Evolutionary conservation across 2,888 invertebrate genomes (phyloP).

Genomic region (Zhuqinia jingwanae): DNA sequence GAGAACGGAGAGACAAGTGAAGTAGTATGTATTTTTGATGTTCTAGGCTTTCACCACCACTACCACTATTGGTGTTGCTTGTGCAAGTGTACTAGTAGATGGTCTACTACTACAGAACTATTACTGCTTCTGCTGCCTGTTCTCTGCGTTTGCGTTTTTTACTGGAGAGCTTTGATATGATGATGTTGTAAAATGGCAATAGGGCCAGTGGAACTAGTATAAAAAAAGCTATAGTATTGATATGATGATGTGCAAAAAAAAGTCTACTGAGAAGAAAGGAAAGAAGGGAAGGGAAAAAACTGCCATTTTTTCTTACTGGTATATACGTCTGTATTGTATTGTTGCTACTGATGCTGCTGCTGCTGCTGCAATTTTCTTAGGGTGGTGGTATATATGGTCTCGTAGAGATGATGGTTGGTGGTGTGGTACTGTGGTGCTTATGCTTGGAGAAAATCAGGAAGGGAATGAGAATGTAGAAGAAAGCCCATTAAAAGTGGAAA

Average conservation of each 20-base stretch:
- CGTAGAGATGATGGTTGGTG: no score
- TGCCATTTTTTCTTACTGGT: background rate
- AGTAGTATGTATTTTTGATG: conserved; percentile 24
- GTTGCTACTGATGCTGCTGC: background rate
- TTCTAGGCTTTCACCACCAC: conserved; percentile 25
- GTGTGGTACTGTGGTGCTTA: background rate
- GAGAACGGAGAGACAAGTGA: background rate
- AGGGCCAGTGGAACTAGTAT: background rate
- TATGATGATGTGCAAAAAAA: conserved; percentile 51
- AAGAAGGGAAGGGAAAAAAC: no score
- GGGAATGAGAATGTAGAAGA: background rate
- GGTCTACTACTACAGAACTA: no score
- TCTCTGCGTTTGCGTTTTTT: conserved; percentile 47
- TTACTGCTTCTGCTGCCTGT: background rate
- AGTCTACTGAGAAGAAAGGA: background rate
- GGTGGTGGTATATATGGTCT: background rate
- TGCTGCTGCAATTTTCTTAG: background rate
- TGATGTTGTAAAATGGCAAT: conserved; percentile 38
- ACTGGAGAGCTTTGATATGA: conserved; percentile 39
- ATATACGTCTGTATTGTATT: no score
- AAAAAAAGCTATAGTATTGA: conserved; percentile 15
- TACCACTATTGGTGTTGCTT: background rate
- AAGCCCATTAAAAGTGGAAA: conserved; percentile 17
- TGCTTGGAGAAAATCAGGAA: conserved; percentile 31
- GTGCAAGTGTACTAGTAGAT: background rate